Conservation (phyloP, 2,888 invertebrate genomes). For the Pardosa pseudoannulata region DNA sequence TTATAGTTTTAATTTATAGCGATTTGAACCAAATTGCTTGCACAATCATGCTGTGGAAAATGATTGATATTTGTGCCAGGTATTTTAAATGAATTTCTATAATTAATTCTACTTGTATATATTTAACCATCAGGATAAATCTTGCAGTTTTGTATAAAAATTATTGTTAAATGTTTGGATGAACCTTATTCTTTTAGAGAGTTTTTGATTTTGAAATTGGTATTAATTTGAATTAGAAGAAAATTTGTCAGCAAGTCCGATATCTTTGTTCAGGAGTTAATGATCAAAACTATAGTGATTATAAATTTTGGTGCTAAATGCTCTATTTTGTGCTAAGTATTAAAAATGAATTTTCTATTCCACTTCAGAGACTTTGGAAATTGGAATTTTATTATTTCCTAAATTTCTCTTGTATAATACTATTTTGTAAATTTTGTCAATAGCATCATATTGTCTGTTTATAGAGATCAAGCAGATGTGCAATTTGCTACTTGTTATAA, state of each 20-base stretch:
- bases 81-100: not conserved
- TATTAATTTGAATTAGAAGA: no score
- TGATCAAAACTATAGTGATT: not conserved
- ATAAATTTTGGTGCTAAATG: slow-evolving; percentile 11
- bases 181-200: no score
- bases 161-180: no score
- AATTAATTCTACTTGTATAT: no score
- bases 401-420: no score
- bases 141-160: no score
- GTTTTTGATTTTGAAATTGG: no score
- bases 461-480: slow-evolving; percentile 16
- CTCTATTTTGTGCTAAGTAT: not conserved
- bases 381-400: not conserved
- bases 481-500: slow-evolving; percentile 18
- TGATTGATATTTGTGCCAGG: not conserved
- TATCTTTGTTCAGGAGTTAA: no score
- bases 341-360: not conserved
- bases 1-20: slow-evolving; percentile 11
- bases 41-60: not conserved
- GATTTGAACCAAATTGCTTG: not conserved
- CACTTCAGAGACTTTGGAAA: not conserved
- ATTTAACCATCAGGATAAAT: no score
- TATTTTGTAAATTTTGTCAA: slow-evolving; percentile 4
- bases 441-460: slow-evolving; percentile 9
- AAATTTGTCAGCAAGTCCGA: no score